phyloP scores from a whole-genome alignment of 2,888 invertebrate species.

The Coleophora deauratella region DNA sequence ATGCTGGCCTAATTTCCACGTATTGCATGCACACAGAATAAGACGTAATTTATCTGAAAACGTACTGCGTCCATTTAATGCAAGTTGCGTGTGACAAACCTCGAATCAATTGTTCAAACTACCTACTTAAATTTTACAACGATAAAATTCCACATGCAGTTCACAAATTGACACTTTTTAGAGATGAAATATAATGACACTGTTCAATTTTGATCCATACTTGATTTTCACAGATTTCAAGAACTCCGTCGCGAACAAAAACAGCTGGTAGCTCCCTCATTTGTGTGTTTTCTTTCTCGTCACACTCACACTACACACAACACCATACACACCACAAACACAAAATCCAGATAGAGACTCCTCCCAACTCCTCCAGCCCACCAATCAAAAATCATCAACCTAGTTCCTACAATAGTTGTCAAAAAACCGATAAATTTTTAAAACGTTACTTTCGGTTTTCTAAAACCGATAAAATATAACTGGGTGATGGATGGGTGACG shows the following conservation, averaged over 20 bases:
- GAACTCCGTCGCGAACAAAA: conserved; percentile 52
- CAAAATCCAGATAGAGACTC: no score
- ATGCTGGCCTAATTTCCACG: conserved; percentile 36
- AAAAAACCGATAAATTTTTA: no score
- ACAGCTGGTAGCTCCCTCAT: conserved; percentile 60
- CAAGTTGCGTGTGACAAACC: conserved; percentile 50
- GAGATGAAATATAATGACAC: conserved; percentile 41
- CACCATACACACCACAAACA: no score
- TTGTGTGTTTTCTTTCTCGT: conserved; percentile 45
- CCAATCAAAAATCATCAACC: no score
- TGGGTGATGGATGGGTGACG: no score
- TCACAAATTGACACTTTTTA: conserved; percentile 47
- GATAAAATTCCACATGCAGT: conserved; percentile 36
- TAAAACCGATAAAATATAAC: no score
- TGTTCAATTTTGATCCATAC: conserved; percentile 65
- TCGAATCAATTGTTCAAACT: conserved; percentile 44
- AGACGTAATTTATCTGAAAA: conserved; percentile 55
- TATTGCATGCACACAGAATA: conserved; percentile 43
- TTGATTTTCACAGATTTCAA: conserved; percentile 50
- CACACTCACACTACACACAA: conserved; percentile 14
- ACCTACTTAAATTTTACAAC: conserved; percentile 38
- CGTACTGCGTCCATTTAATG: conserved; percentile 39
- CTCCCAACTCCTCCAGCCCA: no score
- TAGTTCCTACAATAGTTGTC: no score
- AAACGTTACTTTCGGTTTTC: no score